Conservation (phyloP, 2,113 vertebrate species). For the Nipponia nippon region DNA sequence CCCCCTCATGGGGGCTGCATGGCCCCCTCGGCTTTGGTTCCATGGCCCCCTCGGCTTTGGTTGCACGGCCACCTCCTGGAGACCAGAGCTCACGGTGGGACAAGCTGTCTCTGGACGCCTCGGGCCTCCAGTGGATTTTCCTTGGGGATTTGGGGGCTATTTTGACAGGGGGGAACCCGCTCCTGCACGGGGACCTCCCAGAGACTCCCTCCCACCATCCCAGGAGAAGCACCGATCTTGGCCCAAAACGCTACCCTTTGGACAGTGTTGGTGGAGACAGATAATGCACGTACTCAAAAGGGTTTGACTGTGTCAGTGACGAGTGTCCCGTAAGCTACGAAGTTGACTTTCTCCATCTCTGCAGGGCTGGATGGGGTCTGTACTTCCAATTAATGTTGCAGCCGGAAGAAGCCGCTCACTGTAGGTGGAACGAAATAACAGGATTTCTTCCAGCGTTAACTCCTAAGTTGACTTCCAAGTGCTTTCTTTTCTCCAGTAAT, state of each 20-base stretch:
- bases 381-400: slow-evolving; percentile 48
- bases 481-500: slow-evolving; percentile 47
- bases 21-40: background rate
- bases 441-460: slow-evolving; percentile 27
- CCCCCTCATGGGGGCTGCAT: background rate
- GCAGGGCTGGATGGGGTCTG: slow-evolving; percentile 30
- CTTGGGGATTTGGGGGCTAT: background rate
- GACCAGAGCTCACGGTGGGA: background rate
- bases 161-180: background rate
- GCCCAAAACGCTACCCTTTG: background rate
- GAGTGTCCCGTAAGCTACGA: background rate
- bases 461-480: slow-evolving; percentile 39
- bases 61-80: background rate
- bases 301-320: background rate
- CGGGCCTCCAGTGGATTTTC: background rate
- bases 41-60: accelerated
- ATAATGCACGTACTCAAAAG: background rate
- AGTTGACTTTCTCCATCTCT: background rate
- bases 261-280: background rate
- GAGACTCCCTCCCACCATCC: background rate
- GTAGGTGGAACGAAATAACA: background rate
- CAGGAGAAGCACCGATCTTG: background rate
- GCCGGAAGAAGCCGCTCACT: background rate
- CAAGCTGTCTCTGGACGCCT: background rate
- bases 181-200: background rate